Percentiles rank a stretch among this genome's conserved stretches.
Evolutionary conservation across 2,888 invertebrate genomes (phyloP).

Genomic region (Agriotes lineatus): DNA sequence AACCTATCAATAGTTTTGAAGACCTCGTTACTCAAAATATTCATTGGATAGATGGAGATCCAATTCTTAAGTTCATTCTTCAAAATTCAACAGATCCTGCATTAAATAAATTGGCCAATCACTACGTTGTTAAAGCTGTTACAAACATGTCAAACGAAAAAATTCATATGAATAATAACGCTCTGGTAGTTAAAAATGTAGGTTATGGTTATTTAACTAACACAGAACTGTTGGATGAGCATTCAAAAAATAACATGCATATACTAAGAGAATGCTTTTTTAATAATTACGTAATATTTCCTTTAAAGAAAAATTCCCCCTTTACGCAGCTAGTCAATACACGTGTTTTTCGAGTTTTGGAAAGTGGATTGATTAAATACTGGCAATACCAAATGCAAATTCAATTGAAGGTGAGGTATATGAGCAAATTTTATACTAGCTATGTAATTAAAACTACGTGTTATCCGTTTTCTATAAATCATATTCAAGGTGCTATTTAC

Average conservation of each 20-base stretch:
- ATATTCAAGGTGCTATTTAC: slow-evolving; percentile 48
- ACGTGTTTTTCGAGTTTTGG: slow-evolving; percentile 38
- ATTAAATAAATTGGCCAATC: slow-evolving; percentile 27
- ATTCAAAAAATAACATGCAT: slow-evolving; percentile 42
- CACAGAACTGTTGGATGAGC: slow-evolving; percentile 45
- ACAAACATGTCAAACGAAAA: neutral
- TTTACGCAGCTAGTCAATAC: slow-evolving; percentile 46
- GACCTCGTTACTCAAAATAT: slow-evolving; percentile 48
- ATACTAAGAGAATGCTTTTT: slow-evolving; percentile 45
- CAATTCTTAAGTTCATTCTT: neutral
- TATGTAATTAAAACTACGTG: neutral
- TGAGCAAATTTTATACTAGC: slow-evolving; percentile 23
- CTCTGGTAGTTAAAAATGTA: neutral
- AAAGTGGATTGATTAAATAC: slow-evolving; percentile 46
- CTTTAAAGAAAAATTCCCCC: slow-evolving; percentile 48
- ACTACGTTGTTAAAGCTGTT: neutral
- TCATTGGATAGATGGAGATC: slow-evolving; percentile 42
- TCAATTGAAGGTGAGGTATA: slow-evolving; percentile 6
- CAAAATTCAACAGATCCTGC: slow-evolving; percentile 32
- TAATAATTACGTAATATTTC: slow-evolving; percentile 44
- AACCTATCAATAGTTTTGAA: slow-evolving; percentile 26
- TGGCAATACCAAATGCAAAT: slow-evolving; percentile 41
- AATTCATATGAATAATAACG: neutral
- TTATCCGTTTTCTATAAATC: neutral
- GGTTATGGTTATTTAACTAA: slow-evolving; percentile 27